A percentile compares a stretch with the other conserved stretches of the same genome.
phyloP scores from a whole-genome alignment of 2,888 invertebrate species.

The Drosophila niveifrons region DNA sequence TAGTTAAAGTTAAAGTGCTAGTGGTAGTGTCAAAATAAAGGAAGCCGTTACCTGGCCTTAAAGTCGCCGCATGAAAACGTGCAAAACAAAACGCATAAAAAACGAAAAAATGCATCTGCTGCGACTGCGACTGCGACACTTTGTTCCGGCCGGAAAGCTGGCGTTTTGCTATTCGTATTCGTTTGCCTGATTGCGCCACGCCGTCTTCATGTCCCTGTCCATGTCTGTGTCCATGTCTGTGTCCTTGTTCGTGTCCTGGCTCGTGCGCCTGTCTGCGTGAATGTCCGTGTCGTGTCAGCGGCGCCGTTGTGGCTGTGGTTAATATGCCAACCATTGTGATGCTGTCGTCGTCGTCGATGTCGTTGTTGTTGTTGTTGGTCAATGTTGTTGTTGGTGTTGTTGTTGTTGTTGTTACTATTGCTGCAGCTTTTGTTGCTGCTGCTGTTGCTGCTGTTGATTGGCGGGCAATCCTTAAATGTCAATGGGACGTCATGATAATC shows the following conservation, averaged over 20 bases:
- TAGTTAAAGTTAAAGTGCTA: background rate
- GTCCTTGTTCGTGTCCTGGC: conserved; percentile 10
- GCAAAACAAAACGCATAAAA: conserved; percentile 1
- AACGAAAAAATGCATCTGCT: conserved; percentile 39
- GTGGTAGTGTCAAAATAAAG: too few species aligned
- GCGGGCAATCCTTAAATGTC: conserved; percentile 86
- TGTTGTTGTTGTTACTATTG: conserved; percentile 24
- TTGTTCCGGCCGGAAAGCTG: conserved; percentile 46
- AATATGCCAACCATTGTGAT: conserved; percentile 67
- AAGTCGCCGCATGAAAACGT: conserved; percentile 28
- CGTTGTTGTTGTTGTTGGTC: conserved; percentile 21
- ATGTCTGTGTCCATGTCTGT: conserved; percentile 3
- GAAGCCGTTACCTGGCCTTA: conserved; percentile 43
- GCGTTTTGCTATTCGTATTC: conserved; percentile 14
- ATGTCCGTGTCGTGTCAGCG: conserved; percentile 61
- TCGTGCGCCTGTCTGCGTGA: conserved; percentile 20
- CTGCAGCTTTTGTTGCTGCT: conserved; percentile 3
- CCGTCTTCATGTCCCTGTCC: conserved; percentile 41
- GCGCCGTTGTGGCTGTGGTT: conserved; percentile 69
- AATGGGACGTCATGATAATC: conserved; percentile 91
- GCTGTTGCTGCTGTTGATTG: conserved; percentile 62
- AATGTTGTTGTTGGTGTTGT: conserved; percentile 18
- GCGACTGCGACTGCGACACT: conserved; percentile 27
- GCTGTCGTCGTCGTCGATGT: conserved; percentile 24
- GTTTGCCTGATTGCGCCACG: conserved; percentile 61